Evolutionary conservation across 2,113 vertebrate genomes (phyloP).

Genomic region (Pseudopodoces humilis): DNA sequence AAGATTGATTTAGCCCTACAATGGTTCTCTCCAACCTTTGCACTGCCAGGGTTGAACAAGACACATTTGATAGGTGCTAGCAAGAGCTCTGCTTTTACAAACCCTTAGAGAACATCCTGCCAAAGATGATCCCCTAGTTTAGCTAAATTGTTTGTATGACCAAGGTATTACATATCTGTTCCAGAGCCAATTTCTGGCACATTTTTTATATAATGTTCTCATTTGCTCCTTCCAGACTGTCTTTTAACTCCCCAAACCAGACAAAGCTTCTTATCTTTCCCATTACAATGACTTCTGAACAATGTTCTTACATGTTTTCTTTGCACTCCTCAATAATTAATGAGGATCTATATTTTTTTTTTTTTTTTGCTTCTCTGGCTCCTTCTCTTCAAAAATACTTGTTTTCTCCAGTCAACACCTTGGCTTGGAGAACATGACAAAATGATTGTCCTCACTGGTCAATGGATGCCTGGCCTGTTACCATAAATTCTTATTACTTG

Average conservation of each 20-base stretch:
- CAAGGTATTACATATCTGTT: background rate
- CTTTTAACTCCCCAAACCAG: background rate
- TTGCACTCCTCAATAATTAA: background rate
- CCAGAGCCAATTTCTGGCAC: background rate
- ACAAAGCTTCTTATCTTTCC: background rate
- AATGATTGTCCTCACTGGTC: background rate
- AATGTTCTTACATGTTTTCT: background rate
- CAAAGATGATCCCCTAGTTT: background rate
- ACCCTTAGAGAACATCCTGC: background rate
- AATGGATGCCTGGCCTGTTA: background rate
- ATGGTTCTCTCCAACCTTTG: background rate
- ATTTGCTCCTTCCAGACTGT: background rate
- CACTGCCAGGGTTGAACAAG: background rate
- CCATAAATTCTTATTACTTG: background rate
- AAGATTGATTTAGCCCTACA: background rate
- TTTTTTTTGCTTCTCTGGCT: background rate
- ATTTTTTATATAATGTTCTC: background rate
- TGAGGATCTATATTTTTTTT: background rate
- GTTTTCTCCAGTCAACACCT: background rate
- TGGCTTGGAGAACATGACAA: background rate
- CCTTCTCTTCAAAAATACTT: background rate
- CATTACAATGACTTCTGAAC: background rate
- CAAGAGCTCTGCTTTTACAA: background rate
- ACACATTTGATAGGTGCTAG: fast-evolving
- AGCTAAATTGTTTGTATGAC: background rate